Evolutionary conservation across 1,140 invertebrate genomes (phyloP), one percentile per base, ranked within the genome.

Genomic region (Pseudomyrmex sp.): DNA sequence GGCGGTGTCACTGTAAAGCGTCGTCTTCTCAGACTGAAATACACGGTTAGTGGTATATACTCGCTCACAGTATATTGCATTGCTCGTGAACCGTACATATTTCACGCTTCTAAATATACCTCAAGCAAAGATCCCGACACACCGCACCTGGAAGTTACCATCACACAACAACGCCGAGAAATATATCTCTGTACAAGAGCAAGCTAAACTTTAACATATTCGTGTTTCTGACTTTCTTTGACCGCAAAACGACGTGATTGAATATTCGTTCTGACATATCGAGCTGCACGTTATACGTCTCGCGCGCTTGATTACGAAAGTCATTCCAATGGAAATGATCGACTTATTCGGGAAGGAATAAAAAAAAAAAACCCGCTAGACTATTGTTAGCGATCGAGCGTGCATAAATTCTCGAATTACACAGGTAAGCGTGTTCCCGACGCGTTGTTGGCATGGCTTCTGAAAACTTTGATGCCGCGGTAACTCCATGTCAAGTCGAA

Each of bases 401-500:
- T 3, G 52, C 48, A 20, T 62, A 77, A 76, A 65, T 76, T 66
- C 46, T 20, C 35, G 80, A 83, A 83, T 76, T 62, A 65, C 65
- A 48, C 65, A 48, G 35, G 2, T 59, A 26, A 58, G 46, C 65
- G 65, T 50, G 65, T 13, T 12, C 77, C 12, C 48, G 15, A 62
- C 59, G 54, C 50, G 76, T 75, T 79, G 82, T 84, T 76, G 85
- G 76, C 77, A 56, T 23, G 73, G 76, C 82, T 82, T 84, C 59
- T 46, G 87, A 89, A 89, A 89, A 89, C 88, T 89, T 88, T 82
- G 84, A 59, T 59, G 50, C 62, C 59, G 73, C 74, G 77, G 58
- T 77, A 84, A 88, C 88, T 89, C 85, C 82, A 83, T 86, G 88
- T 89, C 88, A 89, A 86, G 87, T 69, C 84, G 82, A 89, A 89